A percentile compares a stretch with the other conserved stretches of the same genome.
phyloP scores from a whole-genome alignment of 2,113 vertebrate species.

The Chaetura pelagica region DNA sequence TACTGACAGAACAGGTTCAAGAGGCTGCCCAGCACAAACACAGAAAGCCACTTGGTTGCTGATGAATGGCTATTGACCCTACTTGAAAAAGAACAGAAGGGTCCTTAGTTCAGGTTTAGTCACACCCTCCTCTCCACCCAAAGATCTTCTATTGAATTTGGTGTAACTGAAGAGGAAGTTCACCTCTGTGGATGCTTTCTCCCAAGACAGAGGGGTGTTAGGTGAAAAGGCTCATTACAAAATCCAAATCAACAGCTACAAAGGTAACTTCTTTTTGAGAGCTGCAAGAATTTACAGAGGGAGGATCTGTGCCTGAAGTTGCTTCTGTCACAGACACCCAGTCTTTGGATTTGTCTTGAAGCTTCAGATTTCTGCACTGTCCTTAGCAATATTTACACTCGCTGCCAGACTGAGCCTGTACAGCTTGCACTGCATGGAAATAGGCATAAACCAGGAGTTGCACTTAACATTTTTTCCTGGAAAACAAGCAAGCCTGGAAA shows the following conservation, averaged over 20 bases:
- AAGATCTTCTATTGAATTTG: neutral
- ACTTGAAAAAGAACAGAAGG: neutral
- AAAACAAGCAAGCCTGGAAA: neutral
- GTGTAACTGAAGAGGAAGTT: neutral
- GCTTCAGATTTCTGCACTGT: neutral
- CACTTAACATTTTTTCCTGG: neutral
- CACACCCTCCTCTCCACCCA: neutral
- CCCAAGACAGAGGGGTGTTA: neutral
- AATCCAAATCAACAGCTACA: too few relatives aligned
- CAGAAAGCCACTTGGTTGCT: conserved; percentile 7
- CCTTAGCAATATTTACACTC: neutral
- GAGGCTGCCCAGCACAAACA: neutral
- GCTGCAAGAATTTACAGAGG: neutral
- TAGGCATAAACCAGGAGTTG: neutral
- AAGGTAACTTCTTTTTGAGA: neutral
- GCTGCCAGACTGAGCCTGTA: neutral
- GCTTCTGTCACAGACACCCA: neutral
- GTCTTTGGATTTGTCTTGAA: neutral
- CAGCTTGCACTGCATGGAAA: neutral
- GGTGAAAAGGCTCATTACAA: neutral
- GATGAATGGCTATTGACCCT: conserved; percentile 21
- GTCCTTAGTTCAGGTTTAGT: neutral
- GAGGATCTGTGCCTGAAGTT: neutral
- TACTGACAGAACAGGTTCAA: neutral
- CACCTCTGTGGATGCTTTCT: neutral